Evolutionary conservation across 2,888 invertebrate species (phyloP), one percentile per base, ranked within the genome.

Genomic region (Pheosia tremula): DNA sequence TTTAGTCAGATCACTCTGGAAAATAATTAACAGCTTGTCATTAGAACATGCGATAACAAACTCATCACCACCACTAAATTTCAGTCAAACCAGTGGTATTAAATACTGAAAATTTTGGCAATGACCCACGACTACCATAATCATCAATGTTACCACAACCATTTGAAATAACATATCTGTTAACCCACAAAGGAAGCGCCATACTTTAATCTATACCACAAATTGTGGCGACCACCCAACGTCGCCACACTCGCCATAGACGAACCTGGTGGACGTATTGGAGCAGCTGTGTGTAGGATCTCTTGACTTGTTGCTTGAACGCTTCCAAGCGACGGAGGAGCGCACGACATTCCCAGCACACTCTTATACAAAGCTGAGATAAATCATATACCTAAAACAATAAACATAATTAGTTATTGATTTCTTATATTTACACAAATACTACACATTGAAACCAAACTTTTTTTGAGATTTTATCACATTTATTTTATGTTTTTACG

Each of bases 311-410:
- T 3, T 66, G 57, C 62, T 84, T 87, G 77, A 92, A 92, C 24
- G 61, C 53, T 3, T 80, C 72, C 60, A 86, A 80, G 4, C 75
- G 71, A 0, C 75, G 77, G 11, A 91, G 67, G 54, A 80, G 41
- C 0, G 86, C 88, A 0, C 73, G 69, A 60, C 92, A 92, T 62
- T 91, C 92, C 90, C 90, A 92, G 60, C 92, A 92, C 0, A 92
- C 64, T 0, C 79, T 77, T 4, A 84, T 60, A 10, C 72, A 73
- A 2, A 81, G 43, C 3, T 75, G 59, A 0, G 79, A 74, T 9
- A 79, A 57, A 4, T 81, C 78, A 3, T 78, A 75, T 6, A 83
- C 71, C 88, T 87, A 68, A 5, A 60, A 57, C 3, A 57, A 53
- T 9, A 39, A 58, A 67, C 69, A 47, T 4, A 59, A 60, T 1